Percentiles rank a stretch among this genome's conserved stretches.
phyloP scores from a whole-genome alignment of 2,797 vertebrate genomes.

The Salmo trutta region DNA sequence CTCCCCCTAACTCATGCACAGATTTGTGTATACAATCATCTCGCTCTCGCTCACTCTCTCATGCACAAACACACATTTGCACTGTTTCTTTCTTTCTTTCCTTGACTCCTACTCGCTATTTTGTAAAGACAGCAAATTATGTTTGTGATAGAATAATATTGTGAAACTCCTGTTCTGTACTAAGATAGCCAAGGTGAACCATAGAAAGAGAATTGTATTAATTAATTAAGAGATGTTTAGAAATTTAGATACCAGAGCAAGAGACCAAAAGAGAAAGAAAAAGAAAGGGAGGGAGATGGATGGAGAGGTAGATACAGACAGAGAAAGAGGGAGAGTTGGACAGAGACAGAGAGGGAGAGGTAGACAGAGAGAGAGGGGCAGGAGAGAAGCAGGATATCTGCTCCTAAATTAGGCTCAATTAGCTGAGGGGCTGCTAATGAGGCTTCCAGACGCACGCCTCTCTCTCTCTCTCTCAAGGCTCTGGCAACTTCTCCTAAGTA shows the following conservation, averaged over 20 bases:
- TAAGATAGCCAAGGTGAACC: not conserved
- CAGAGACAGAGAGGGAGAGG: slow-evolving; percentile 24
- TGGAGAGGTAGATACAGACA: no score
- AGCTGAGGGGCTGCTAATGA: slow-evolving; percentile 64
- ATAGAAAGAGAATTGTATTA: not conserved
- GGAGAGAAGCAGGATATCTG: slow-evolving; percentile 63
- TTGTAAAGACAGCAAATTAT: slow-evolving; percentile 16
- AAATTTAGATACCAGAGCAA: slow-evolving; percentile 1
- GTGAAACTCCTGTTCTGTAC: slow-evolving; percentile 39
- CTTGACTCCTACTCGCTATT: not conserved
- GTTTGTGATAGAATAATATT: slow-evolving; percentile 45
- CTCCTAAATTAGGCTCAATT: slow-evolving; percentile 73
- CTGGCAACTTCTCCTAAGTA: slow-evolving; percentile 61
- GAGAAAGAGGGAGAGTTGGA: slow-evolving; percentile 8
- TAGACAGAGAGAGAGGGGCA: slow-evolving; percentile 13
- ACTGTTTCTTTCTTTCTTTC: not conserved
- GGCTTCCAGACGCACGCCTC: slow-evolving; percentile 50
- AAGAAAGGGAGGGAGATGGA: no score
- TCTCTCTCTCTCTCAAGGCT: slow-evolving; percentile 36
- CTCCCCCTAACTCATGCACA: slow-evolving; percentile 16
- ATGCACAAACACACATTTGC: slow-evolving; percentile 15
- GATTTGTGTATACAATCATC: not conserved
- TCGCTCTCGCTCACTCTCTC: not conserved
- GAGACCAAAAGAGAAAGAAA: slow-evolving; percentile 25
- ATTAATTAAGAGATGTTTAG: not conserved